Evolutionary conservation across 2,113 vertebrate species (phyloP).

Genomic region (Pampusana beccarii): DNA sequence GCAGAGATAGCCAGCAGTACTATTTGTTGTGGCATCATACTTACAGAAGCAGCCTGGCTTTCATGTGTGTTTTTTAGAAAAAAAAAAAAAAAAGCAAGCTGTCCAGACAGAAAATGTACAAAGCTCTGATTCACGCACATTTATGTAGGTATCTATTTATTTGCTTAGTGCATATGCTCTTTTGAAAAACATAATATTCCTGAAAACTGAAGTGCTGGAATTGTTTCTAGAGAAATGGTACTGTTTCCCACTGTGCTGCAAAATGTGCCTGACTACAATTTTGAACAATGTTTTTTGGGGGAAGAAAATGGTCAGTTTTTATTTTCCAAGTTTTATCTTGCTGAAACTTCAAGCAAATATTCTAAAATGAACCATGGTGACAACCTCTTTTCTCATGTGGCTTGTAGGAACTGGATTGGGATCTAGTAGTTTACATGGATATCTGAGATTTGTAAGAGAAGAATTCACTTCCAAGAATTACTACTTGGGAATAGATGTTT

Average conservation of each 20-base stretch:
- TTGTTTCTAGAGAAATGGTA: background rate
- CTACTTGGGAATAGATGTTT: background rate
- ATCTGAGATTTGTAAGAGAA: background rate
- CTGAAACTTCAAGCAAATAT: constrained; percentile 4
- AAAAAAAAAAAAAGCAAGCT: constrained; percentile 70
- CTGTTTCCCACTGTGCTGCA: background rate
- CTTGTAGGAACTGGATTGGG: background rate
- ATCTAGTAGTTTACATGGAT: background rate
- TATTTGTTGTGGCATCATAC: constrained; percentile 74
- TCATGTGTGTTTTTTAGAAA: constrained; percentile 16
- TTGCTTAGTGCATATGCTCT: background rate
- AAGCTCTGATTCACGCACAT: constrained; percentile 54
- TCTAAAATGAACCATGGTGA: background rate
- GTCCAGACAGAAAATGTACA: constrained; percentile 59
- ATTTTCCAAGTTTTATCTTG: background rate
- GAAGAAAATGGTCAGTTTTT: background rate
- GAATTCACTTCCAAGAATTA: background rate
- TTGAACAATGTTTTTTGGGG: background rate
- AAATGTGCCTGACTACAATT: background rate
- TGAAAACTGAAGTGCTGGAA: background rate
- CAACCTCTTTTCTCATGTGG: background rate
- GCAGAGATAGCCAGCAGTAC: constrained; percentile 76
- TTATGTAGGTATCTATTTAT: constrained; percentile 15
- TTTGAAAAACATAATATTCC: background rate
- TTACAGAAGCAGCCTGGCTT: constrained; percentile 71